Conservation (phyloP, 2,113 vertebrate genomes). For the Paracanthobrama guichenoti region DNA sequence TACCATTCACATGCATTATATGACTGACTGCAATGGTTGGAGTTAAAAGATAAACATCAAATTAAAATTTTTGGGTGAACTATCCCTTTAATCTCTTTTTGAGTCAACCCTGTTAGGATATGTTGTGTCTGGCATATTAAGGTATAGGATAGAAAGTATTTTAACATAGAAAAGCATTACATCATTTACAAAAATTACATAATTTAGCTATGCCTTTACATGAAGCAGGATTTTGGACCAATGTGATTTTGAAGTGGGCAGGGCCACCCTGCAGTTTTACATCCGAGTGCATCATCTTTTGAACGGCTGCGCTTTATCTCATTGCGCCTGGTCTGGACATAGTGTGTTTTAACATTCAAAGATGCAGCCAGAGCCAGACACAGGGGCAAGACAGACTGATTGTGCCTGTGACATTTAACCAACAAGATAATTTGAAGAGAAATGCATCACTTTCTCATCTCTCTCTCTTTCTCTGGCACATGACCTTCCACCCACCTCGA, state of each 20-base stretch:
- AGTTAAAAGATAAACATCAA: too few relatives aligned
- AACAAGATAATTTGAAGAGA: conserved; percentile 43
- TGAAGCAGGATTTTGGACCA: background rate
- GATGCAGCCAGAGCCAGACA: background rate
- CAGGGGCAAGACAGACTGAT: conserved; percentile 19
- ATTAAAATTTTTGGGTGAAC: too few relatives aligned
- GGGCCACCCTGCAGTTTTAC: background rate
- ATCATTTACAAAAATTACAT: background rate
- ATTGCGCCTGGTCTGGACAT: background rate
- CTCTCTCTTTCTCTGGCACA: conserved; percentile 39
- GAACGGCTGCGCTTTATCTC: background rate
- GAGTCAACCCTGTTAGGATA: background rate
- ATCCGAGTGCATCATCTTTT: background rate
- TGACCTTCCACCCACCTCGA: conserved; percentile 77
- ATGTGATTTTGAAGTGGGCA: background rate
- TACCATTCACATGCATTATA: too few relatives aligned
- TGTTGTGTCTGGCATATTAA: background rate
- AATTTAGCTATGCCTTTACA: background rate
- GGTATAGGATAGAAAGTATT: background rate
- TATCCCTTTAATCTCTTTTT: too few relatives aligned
- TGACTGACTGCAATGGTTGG: too few relatives aligned
- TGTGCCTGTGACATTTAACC: conserved; percentile 38
- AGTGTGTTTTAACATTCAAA: background rate
- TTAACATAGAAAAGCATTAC: background rate
- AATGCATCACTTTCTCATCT: conserved; percentile 46